These are phyloP conservation scores for Flexamia atlantica DNA, from an alignment of 2,888 invertebrate genomes.

Conservation along the genomic window DNA sequence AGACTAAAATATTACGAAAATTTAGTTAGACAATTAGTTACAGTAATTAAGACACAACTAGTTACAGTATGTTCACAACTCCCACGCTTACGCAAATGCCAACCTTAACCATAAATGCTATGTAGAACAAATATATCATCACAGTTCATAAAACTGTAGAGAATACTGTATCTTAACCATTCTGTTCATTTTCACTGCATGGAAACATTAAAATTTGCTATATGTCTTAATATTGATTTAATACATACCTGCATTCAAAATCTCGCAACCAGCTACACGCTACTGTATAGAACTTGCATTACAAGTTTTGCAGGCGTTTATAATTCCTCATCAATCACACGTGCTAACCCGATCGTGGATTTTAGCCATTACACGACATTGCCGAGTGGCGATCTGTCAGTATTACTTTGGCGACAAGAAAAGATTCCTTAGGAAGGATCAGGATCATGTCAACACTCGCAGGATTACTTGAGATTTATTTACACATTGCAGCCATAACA, in stretches of 20 bases:
- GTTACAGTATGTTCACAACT: no score
- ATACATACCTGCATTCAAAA: neutral
- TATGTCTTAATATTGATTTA: neutral
- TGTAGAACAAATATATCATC: no score
- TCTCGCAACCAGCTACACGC: neutral
- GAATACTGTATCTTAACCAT: no score
- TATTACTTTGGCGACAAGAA: neutral
- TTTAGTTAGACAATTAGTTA: no score
- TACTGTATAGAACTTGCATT: neutral
- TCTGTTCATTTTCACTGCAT: no score
- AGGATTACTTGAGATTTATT: neutral
- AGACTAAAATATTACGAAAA: no score
- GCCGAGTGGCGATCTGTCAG: neutral
- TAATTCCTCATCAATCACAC: neutral
- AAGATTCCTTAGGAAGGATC: constrained; percentile 1
- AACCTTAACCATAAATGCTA: no score
- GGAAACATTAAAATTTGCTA: no score
- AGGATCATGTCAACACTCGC: constrained; percentile 21
- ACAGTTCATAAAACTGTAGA: no score
- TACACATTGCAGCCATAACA: constrained; percentile 6
- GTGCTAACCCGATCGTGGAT: neutral
- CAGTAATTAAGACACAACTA: no score
- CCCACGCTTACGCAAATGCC: no score
- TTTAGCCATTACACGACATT: neutral
- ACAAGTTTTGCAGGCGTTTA: neutral